Conservation (phyloP, 2,797 vertebrate genomes). For the Channallabes apus region DNA sequence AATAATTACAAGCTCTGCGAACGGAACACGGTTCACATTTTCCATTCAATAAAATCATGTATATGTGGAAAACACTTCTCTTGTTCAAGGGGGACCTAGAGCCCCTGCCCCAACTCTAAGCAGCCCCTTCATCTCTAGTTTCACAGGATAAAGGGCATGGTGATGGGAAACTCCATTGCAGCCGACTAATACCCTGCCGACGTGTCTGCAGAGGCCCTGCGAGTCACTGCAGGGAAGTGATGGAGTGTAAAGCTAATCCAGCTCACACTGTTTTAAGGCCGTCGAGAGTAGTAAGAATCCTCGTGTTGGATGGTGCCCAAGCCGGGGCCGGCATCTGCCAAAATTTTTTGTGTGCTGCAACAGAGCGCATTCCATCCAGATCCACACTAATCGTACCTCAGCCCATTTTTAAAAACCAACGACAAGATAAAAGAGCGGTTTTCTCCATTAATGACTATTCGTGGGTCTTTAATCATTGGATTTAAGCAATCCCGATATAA, state of each 20-base stretch:
- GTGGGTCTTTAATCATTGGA: conserved; percentile 56
- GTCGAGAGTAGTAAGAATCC: conserved; percentile 18
- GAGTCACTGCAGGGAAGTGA: conserved; percentile 39
- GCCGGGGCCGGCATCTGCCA: conserved; percentile 9
- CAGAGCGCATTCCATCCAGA: not conserved
- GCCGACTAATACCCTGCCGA: conserved; percentile 53
- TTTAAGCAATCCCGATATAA: conserved; percentile 55
- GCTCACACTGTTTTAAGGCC: conserved; percentile 31
- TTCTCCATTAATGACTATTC: conserved; percentile 51
- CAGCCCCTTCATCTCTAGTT: conserved; percentile 25
- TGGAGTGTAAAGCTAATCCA: conserved; percentile 46
- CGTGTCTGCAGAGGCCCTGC: conserved; percentile 38
- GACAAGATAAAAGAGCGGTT: conserved; percentile 48
- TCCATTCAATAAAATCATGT: conserved; percentile 37
- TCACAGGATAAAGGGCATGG: conserved; percentile 39
- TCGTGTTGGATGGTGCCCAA: conserved; percentile 9
- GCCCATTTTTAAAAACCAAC: conserved; percentile 19
- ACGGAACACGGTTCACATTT: conserved; percentile 28
- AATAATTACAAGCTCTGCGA: not conserved
- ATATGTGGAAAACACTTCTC: conserved; percentile 49
- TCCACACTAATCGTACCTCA: conserved; percentile 30
- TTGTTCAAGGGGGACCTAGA: conserved; percentile 35
- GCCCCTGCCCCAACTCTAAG: conserved; percentile 51
- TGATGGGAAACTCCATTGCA: conserved; percentile 53
- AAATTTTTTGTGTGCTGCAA: conserved; percentile 4